phyloP scores from a whole-genome alignment of 1,140 invertebrate species.

The Caerostris darwini region DNA sequence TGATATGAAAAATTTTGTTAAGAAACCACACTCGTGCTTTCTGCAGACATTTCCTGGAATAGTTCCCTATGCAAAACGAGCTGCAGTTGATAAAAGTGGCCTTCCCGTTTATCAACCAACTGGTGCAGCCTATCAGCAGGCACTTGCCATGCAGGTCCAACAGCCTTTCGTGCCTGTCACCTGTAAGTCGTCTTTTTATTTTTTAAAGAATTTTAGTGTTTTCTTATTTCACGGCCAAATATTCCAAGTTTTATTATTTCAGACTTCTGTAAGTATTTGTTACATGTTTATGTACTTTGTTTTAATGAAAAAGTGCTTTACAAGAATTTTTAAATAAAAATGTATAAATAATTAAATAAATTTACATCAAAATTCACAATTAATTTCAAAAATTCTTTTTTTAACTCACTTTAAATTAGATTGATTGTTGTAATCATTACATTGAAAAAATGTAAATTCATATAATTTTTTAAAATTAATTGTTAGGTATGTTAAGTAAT shows the following conservation, averaged over 20 bases:
- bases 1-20: not conserved
- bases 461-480: too few relatives aligned
- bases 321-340: not conserved
- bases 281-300: not conserved
- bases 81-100: constrained; percentile 94
- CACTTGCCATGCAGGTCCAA: constrained; percentile 89
- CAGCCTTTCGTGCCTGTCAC: constrained; percentile 88
- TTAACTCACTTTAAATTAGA: too few relatives aligned
- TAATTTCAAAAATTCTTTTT: too few relatives aligned
- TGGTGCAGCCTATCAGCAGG: constrained; percentile 91
- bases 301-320: not conserved
- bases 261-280: not conserved
- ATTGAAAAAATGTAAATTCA: too few relatives aligned
- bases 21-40: not conserved
- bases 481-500: too few relatives aligned
- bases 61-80: constrained; percentile 96
- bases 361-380: too few relatives aligned
- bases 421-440: too few relatives aligned
- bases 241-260: not conserved
- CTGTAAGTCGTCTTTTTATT: constrained; percentile 81
- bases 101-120: constrained; percentile 96
- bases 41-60: constrained; percentile 90
- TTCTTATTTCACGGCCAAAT: not conserved
- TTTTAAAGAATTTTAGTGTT: not conserved
- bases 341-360: not conserved